Evolutionary conservation across 2,888 invertebrate genomes (phyloP), one percentile per base, ranked within the genome.

Genomic region (Epinotia nisella): DNA sequence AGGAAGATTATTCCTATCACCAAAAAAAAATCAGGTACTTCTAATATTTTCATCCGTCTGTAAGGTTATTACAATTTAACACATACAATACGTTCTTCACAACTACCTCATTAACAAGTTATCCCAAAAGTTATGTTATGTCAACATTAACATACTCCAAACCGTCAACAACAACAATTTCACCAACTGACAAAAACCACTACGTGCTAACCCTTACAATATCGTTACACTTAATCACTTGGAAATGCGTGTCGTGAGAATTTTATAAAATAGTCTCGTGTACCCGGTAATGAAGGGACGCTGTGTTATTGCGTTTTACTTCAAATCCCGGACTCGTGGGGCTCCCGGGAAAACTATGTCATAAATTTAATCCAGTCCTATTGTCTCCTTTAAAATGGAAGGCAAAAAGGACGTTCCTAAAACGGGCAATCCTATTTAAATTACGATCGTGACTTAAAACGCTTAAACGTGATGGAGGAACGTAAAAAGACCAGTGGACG

Each of bases 281-380:
- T 80, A 19, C 79, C 78, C 79, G 77, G 53, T 85, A 86, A 88
- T 87, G 84, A 85, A 86, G 81, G 84, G 82, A 80, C 78, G 67
- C 80, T 81, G 78, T 81, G 82, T 84, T 84, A 84, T 83, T 83
- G 82, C 83, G 76, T 83, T 81, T 81, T 78, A 76, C 78, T 77
- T 78, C 73, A 77, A 76, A 72, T 76, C 78, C 81, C 77, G 74
- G 76, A 80, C 77, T 77, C 79, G 85, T 80, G 71, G 76, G 75
- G 41, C 82, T 76, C 78, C 65, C 55, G 81, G 79, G 82, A 74
- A 74, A 82, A 83, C 82, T 83, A 81, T 78, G 69, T 81, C 81
- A 81, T 86, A 82, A 86, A 84, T 86, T 82, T 82, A 82, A 83
- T 84, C 78, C 79, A 77, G 75, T 81, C 83, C 84, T 41, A 84